These are phyloP conservation scores for Nematolebias whitei DNA, from an alignment of 2,113 vertebrate species.

Conservation along the genomic window DNA sequence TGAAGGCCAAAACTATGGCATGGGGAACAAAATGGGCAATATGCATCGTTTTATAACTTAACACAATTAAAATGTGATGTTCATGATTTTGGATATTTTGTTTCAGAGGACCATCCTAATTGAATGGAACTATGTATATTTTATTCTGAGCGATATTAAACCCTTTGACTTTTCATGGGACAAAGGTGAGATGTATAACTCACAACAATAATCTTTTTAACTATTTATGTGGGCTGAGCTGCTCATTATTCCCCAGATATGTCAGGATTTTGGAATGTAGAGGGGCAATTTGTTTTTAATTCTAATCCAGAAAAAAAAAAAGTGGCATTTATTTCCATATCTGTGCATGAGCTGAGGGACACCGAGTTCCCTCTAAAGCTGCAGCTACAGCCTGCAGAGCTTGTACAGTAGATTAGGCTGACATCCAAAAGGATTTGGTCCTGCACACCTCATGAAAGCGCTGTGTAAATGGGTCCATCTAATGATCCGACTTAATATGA, in stretches of 20 bases:
- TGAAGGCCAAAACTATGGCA: too few species aligned
- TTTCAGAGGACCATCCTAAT: not conserved
- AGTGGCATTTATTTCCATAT: slow-evolving; percentile 46
- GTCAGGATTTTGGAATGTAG: slow-evolving; percentile 65
- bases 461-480: slow-evolving; percentile 66
- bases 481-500: slow-evolving; percentile 73
- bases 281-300: slow-evolving; percentile 67
- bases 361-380: slow-evolving; percentile 47
- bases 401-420: slow-evolving; percentile 68
- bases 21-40: too few species aligned
- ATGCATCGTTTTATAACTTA: too few species aligned
- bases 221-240: slow-evolving; percentile 61
- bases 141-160: slow-evolving; percentile 30
- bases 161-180: slow-evolving; percentile 19
- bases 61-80: too few species aligned
- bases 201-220: slow-evolving; percentile 60
- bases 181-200: slow-evolving; percentile 47
- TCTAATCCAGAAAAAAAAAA: slow-evolving; percentile 54
- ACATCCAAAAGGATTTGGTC: slow-evolving; percentile 72
- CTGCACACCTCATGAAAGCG: slow-evolving; percentile 63
- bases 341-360: slow-evolving; percentile 25
- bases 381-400: slow-evolving; percentile 49
- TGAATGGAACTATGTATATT: not conserved
- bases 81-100: too few species aligned
- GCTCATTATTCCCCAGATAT: slow-evolving; percentile 66